Base-by-base conservation (phyloP, 2,888 invertebrate genomes). In the Drosophila prostipennis region DNA sequence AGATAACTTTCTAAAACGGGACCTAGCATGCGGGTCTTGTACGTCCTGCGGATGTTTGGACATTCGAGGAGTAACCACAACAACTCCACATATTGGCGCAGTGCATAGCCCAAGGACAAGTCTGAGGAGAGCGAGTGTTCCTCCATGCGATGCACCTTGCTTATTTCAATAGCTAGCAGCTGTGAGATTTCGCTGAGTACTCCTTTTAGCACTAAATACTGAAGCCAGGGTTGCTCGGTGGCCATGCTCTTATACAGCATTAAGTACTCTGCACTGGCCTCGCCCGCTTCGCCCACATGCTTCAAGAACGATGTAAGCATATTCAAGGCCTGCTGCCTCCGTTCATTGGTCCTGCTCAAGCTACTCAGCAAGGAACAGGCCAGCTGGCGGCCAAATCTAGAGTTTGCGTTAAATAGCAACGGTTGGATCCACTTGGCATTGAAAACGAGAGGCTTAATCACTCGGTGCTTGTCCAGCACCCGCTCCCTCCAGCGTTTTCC, bases 51-150 rank as follows among this genome's bases (percentile, higher is more conserved):
- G 39, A 99, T 97, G 45, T 95, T 95, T 3, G 95, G 94, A 82
- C 97, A 97, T 76, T 98, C 98, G 52, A 98, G 93, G 93, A 99
- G 97, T 86, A 96, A 95, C 7, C 97, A 95, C 80, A 98, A 92
- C 19, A 98, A 92, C 91, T 98, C 98, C 43, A 98, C 98, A 46
- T 97, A 93, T 89, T 97, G 96, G 87, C 98, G 97, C 64, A 98
- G 92, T 0, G 98, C 97, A 92, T 96, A 98, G 4, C 98, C 98
- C 93, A 98, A 98, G 1, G 98, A 97, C 2, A 99, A 93, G 92
- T 99, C 98, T 0, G 98, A 98, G 0, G 97, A 98, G 3, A 99
- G 93, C 0, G 98, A 98, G 0, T 97, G 97, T 89, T 97, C 97
- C 91, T 99, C 99, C 34, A 98, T 93, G 11, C 95, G 94, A 91